These are phyloP conservation scores for Monochamus saltuarius DNA, from an alignment of 1,140 invertebrate genomes.

Conservation along the genomic window DNA sequence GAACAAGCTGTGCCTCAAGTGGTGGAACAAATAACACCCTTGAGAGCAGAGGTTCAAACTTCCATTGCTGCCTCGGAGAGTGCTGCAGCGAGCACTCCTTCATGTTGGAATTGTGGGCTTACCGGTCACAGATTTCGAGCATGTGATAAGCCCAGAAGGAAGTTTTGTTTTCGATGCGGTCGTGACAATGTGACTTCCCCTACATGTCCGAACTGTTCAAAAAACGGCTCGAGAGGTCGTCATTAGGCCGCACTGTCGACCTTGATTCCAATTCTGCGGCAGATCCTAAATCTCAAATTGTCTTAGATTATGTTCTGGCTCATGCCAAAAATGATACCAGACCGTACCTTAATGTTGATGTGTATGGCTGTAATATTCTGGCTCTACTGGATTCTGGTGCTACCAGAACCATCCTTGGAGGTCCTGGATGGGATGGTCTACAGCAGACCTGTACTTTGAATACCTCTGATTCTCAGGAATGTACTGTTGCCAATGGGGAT, in stretches of 20 bases:
- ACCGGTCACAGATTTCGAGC: neutral
- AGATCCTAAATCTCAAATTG: conserved; percentile 1
- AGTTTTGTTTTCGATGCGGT: neutral
- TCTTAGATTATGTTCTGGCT: conserved; percentile 15
- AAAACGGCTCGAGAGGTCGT: conserved; percentile 4
- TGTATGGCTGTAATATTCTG: conserved; percentile 10
- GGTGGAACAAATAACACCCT: too few species aligned
- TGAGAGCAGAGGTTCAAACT: too few species aligned
- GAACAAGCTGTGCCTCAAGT: too few species aligned
- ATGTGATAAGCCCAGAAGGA: neutral
- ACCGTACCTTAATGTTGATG: conserved; percentile 17
- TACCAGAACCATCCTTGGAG: neutral
- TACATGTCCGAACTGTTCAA: neutral
- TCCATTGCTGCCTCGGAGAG: too few species aligned
- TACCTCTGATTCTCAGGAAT: neutral
- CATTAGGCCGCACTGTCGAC: neutral
- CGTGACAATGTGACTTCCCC: neutral
- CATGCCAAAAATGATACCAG: conserved; percentile 3
- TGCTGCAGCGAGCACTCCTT: neutral
- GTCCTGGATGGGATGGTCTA: neutral
- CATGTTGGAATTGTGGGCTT: conserved; percentile 1
- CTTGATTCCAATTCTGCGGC: neutral
- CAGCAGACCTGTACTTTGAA: neutral
- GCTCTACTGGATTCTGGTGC: conserved; percentile 18
- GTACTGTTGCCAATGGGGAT: conserved; percentile 25